Conservation (phyloP, 2,113 vertebrate species). For the Ellobius talpinus region DNA sequence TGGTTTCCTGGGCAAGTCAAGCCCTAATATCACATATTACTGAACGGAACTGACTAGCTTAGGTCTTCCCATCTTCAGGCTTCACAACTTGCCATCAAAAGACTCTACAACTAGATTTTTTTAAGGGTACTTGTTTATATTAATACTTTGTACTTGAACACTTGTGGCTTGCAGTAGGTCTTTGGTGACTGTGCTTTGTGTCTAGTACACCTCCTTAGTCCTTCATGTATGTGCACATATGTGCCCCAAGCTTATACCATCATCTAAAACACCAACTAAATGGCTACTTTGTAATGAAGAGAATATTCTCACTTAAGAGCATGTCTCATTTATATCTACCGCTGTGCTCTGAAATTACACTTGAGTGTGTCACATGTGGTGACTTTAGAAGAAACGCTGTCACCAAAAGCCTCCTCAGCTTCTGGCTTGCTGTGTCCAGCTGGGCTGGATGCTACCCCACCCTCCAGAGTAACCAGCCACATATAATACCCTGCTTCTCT, state of each 20-base stretch:
- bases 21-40: slow-evolving; percentile 67
- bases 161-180: slow-evolving; percentile 83
- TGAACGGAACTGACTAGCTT: slow-evolving; percentile 52
- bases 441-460: slow-evolving; percentile 51
- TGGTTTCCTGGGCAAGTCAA: slow-evolving; percentile 79
- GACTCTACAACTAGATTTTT: slow-evolving; percentile 28
- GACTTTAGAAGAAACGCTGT: slow-evolving; percentile 72
- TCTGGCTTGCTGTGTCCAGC: slow-evolving; percentile 55
- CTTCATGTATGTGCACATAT: slow-evolving; percentile 67
- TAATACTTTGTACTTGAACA: slow-evolving; percentile 87
- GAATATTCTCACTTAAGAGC: slow-evolving; percentile 73
- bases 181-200: slow-evolving; percentile 85
- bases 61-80: neutral
- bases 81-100: slow-evolving; percentile 31
- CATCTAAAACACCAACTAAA: slow-evolving; percentile 77
- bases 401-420: slow-evolving; percentile 68
- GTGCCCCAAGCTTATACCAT: slow-evolving; percentile 74
- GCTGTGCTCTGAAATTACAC: slow-evolving; percentile 76
- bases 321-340: slow-evolving; percentile 64
- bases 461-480: slow-evolving; percentile 62
- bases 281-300: slow-evolving; percentile 78
- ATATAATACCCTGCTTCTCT: slow-evolving; percentile 85
- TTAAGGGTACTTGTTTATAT: slow-evolving; percentile 81
- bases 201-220: slow-evolving; percentile 80
- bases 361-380: slow-evolving; percentile 74